These are phyloP conservation scores for Ylistrum balloti DNA, from an alignment of 1,140 invertebrate genomes.

Conservation along the genomic window DNA sequence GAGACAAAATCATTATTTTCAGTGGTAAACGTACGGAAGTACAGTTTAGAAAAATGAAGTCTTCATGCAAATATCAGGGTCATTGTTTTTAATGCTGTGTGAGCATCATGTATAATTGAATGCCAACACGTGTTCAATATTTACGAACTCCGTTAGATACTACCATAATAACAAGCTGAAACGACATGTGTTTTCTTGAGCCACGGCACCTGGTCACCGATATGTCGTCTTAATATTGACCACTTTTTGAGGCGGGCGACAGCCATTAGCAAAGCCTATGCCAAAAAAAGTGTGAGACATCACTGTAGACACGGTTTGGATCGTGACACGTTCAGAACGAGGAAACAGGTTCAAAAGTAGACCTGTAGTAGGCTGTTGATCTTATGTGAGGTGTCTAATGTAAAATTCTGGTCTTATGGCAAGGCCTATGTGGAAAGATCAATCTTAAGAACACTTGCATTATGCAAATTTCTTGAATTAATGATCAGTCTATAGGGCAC, in stretches of 20 bases:
- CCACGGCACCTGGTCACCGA: background rate
- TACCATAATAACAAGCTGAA: background rate
- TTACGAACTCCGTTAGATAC: background rate
- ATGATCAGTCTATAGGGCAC: no score
- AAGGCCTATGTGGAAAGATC: no score
- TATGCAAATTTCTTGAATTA: no score
- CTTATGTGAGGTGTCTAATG: no score
- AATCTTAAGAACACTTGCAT: no score
- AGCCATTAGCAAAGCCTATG: constrained; percentile 27
- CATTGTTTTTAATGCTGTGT: background rate
- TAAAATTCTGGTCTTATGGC: no score
- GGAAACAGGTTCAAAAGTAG: no score
- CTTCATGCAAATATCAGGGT: constrained; percentile 27
- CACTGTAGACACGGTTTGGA: background rate
- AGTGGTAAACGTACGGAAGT: background rate
- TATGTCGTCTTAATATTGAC: background rate
- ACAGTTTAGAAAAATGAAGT: background rate
- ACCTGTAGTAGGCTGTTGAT: no score
- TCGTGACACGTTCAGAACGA: no score
- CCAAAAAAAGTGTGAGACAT: background rate
- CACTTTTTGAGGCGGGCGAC: constrained; percentile 30
- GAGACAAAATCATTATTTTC: background rate
- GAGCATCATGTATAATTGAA: background rate
- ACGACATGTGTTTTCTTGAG: background rate
- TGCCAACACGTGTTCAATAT: background rate